Evolutionary conservation across 1,140 invertebrate genomes (phyloP).

Genomic region (Ctenoplectra terminalis): DNA sequence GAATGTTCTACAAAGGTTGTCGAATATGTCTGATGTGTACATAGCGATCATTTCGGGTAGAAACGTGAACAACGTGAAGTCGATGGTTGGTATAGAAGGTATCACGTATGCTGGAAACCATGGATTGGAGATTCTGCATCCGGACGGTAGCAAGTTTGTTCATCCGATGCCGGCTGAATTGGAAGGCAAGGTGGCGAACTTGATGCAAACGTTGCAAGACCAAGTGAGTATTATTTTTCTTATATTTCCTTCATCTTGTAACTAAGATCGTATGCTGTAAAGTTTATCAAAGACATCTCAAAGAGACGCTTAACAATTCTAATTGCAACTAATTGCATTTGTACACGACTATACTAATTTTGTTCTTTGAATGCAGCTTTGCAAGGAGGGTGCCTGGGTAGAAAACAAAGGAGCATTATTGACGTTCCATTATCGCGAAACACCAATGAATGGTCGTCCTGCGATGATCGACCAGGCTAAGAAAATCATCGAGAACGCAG

Average conservation of each 20-base stretch:
- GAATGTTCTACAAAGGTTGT: constrained; percentile 90
- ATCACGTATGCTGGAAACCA: constrained; percentile 96
- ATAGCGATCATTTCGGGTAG: constrained; percentile 94
- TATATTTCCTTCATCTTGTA: neutral
- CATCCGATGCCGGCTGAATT: constrained; percentile 94
- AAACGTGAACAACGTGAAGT: constrained; percentile 93
- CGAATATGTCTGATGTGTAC: constrained; percentile 94
- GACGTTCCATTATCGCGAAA: constrained; percentile 95
- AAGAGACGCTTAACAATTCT: neutral
- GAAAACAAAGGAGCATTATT: constrained; percentile 95
- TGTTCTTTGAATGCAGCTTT: constrained; percentile 83
- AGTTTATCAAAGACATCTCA: too few relatives aligned
- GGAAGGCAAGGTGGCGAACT: constrained; percentile 90
- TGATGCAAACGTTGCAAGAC: constrained; percentile 92
- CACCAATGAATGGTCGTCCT: constrained; percentile 86
- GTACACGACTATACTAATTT: neutral
- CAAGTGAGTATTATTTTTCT: constrained; percentile 82
- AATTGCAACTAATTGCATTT: neutral
- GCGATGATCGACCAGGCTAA: constrained; percentile 87
- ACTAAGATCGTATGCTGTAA: neutral
- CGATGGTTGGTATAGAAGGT: constrained; percentile 95
- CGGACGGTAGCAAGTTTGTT: constrained; percentile 94
- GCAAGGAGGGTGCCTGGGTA: constrained; percentile 94
- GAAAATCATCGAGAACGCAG: constrained; percentile 88
- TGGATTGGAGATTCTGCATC: constrained; percentile 94